A percentile compares a stretch with the other conserved stretches of the same genome.
Evolutionary conservation across 2,113 vertebrate genomes (phyloP).

Genomic region (Microtus oregoni): DNA sequence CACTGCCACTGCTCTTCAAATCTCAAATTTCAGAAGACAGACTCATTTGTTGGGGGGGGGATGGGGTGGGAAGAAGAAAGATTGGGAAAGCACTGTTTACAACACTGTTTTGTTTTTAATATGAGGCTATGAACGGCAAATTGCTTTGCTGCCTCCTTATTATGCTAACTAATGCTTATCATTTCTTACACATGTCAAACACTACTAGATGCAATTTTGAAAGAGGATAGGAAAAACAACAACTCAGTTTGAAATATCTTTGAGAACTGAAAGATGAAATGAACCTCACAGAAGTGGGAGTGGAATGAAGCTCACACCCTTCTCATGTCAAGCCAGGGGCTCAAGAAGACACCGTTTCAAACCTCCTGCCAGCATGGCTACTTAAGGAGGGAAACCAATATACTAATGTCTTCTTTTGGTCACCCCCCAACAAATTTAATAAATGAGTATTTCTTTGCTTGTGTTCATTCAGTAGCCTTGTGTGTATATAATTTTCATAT

Average conservation of each 20-base stretch:
- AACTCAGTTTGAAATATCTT: constrained; percentile 61
- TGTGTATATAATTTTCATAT: constrained; percentile 41
- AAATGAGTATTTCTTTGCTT: constrained; percentile 35
- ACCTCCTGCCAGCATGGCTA: constrained; percentile 47
- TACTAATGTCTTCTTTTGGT: neutral
- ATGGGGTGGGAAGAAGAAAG: too few relatives aligned
- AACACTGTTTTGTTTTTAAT: constrained; percentile 54
- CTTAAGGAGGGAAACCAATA: constrained; percentile 48
- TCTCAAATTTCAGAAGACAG: constrained; percentile 48
- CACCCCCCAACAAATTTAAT: neutral
- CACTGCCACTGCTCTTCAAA: neutral
- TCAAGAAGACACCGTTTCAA: constrained; percentile 52
- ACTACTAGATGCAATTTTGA: constrained; percentile 62
- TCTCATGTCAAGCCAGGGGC: constrained; percentile 57
- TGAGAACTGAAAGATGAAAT: constrained; percentile 68
- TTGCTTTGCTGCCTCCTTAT: constrained; percentile 59
- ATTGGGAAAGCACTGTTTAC: constrained; percentile 22
- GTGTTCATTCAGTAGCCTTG: constrained; percentile 41
- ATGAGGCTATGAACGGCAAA: constrained; percentile 55
- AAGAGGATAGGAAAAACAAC: constrained; percentile 52
- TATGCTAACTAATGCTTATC: constrained; percentile 54
- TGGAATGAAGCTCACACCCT: constrained; percentile 6
- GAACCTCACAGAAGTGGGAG: constrained; percentile 49
- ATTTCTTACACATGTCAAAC: constrained; percentile 68
- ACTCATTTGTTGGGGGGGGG: neutral